A percentile compares a stretch with the other conserved stretches of the same genome.
phyloP scores from a whole-genome alignment of 2,113 vertebrate species.

The Deroptyus accipitrinus region DNA sequence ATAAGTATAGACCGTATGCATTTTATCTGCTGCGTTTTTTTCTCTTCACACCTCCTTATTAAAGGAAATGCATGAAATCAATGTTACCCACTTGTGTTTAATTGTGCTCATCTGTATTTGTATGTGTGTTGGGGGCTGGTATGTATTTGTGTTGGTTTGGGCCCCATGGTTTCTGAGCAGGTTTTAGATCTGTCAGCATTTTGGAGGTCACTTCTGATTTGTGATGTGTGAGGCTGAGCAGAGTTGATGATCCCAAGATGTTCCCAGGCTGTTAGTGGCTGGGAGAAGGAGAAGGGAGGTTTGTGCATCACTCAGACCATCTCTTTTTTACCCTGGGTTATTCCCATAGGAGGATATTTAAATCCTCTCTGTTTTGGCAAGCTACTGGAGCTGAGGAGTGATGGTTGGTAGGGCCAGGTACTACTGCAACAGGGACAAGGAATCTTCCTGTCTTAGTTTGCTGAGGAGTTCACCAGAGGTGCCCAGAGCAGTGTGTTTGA shows the following conservation, averaged over 20 bases:
- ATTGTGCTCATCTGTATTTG: neutral
- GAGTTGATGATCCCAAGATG: neutral
- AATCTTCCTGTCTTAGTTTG: fast-evolving
- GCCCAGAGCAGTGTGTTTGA: neutral
- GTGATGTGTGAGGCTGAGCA: neutral
- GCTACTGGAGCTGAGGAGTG: neutral
- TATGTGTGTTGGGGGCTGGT: neutral
- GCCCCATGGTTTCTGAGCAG: neutral
- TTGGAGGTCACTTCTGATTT: neutral
- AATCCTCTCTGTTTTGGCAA: neutral
- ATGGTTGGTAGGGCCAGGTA: neutral
- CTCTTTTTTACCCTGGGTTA: neutral
- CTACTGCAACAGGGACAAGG: fast-evolving
- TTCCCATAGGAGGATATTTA: neutral
- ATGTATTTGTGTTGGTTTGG: neutral
- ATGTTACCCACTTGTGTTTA: constrained; percentile 38
- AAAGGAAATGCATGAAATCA: neutral
- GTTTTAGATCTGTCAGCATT: neutral
- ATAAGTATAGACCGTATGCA: constrained; percentile 23
- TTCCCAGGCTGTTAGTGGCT: neutral
- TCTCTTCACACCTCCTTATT: constrained; percentile 24
- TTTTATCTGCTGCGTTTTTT: neutral
- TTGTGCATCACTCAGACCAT: neutral
- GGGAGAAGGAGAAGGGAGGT: neutral
- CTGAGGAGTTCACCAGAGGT: neutral